phyloP scores from a whole-genome alignment of 2,888 invertebrate genomes.

The Rosalia funebris region DNA sequence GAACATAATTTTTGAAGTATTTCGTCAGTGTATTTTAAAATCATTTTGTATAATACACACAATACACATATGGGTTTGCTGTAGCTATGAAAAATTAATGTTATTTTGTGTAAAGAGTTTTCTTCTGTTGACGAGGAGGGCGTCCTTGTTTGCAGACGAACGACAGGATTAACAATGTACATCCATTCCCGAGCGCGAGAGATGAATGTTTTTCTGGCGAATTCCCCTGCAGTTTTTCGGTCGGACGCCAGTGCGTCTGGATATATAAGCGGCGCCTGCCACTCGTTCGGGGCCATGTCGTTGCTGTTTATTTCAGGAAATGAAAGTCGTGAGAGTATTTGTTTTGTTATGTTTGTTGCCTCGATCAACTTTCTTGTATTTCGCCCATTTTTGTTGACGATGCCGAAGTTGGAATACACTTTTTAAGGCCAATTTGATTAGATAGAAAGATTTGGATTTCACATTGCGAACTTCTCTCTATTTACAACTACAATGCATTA shows the following conservation, averaged over 20 bases:
- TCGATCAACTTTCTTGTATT: conserved; percentile 52
- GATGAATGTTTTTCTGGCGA: conserved; percentile 4
- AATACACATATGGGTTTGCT: no score
- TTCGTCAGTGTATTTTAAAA: no score
- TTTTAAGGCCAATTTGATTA: conserved; percentile 51
- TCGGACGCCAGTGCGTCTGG: conserved; percentile 52
- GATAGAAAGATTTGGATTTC: conserved; percentile 42
- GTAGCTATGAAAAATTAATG: no score
- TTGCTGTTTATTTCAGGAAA: conserved; percentile 59
- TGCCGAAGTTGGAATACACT: conserved; percentile 45
- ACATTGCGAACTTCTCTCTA: conserved; percentile 8
- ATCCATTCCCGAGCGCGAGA: not conserved
- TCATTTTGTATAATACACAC: no score
- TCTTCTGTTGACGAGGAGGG: not conserved
- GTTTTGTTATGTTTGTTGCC: conserved; percentile 55
- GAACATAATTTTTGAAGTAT: no score
- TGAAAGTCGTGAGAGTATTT: conserved; percentile 57
- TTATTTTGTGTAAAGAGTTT: no score
- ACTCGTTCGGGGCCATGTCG: conserved; percentile 54
- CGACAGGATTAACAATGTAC: not conserved
- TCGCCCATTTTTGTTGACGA: conserved; percentile 47
- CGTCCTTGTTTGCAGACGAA: not conserved
- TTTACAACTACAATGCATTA: conserved; percentile 10
- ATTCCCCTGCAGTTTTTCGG: conserved; percentile 7
- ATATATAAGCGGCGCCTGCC: conserved; percentile 54